A percentile compares a stretch with the other conserved stretches of the same genome.
phyloP scores from a whole-genome alignment of 2,113 vertebrate species.

The Panthera tigris region DNA sequence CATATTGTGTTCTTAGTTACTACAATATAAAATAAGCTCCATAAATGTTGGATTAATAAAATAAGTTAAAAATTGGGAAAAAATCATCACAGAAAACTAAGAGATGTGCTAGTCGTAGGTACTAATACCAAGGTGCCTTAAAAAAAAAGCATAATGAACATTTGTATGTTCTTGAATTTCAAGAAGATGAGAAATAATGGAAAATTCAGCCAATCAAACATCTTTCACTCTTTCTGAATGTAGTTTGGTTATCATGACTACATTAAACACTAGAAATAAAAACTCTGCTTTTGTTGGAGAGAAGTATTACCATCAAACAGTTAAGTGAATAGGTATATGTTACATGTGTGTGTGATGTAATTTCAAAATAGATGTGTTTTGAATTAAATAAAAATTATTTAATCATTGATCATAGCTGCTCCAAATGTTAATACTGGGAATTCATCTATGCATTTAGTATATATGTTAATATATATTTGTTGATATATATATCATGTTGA shows the following conservation, averaged over 20 bases:
- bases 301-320: neutral
- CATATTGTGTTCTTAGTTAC: neutral
- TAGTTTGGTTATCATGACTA: neutral
- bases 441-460: neutral
- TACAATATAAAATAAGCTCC: neutral
- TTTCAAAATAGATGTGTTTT: neutral
- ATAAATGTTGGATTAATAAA: neutral
- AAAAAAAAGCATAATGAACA: neutral
- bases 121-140: too few species aligned
- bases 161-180: neutral
- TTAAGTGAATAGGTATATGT: neutral
- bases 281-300: neutral
- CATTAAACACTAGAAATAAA: neutral
- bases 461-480: neutral
- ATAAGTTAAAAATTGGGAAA: neutral
- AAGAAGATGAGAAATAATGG: neutral
- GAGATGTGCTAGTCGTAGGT: neutral
- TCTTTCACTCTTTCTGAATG: neutral
- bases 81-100: neutral
- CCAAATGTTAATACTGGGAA: neutral
- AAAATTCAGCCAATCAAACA: neutral
- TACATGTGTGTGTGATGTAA: neutral
- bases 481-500: neutral
- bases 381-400: neutral
- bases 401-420: neutral